A percentile compares a stretch with the other conserved stretches of the same genome.
Evolutionary conservation across 1,140 invertebrate genomes (phyloP).

Genomic region (Cherax quadricarinatus): DNA sequence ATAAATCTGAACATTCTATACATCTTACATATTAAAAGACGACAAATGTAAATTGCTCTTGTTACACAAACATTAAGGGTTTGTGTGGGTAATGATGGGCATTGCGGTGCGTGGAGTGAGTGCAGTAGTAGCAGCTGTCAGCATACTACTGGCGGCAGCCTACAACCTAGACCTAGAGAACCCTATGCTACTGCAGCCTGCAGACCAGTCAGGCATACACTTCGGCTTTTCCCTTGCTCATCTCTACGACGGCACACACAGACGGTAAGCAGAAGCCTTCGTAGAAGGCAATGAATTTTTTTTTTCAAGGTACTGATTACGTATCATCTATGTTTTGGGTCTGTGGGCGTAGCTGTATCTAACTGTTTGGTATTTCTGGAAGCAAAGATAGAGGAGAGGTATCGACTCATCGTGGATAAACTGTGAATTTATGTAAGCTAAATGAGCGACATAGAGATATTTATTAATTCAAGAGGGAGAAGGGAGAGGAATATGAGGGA

Average conservation of each 20-base stretch:
- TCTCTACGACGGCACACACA: constrained; percentile 8
- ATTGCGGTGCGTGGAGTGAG: not conserved
- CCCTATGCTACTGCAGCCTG: not conserved
- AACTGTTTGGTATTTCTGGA: no score
- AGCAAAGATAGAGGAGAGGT: no score
- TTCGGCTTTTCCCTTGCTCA: constrained; percentile 32
- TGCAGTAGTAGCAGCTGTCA: not conserved
- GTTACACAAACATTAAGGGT: not conserved
- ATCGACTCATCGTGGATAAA: no score
- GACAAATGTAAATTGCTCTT: not conserved
- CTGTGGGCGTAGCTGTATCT: no score
- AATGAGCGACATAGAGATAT: no score
- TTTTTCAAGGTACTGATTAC: no score
- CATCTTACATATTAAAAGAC: not conserved
- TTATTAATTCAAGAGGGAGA: no score
- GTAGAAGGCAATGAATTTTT: not conserved
- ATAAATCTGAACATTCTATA: not conserved
- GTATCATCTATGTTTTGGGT: no score
- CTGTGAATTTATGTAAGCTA: no score
- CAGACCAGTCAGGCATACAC: not conserved
- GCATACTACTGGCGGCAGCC: not conserved
- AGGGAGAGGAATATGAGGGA: no score
- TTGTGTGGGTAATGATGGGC: not conserved
- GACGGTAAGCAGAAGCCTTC: not conserved
- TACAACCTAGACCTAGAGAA: not conserved